A percentile compares a stretch with the other conserved stretches of the same genome.
phyloP scores from a whole-genome alignment of 2,113 vertebrate species.

The Ornithorhynchus anatinus region DNA sequence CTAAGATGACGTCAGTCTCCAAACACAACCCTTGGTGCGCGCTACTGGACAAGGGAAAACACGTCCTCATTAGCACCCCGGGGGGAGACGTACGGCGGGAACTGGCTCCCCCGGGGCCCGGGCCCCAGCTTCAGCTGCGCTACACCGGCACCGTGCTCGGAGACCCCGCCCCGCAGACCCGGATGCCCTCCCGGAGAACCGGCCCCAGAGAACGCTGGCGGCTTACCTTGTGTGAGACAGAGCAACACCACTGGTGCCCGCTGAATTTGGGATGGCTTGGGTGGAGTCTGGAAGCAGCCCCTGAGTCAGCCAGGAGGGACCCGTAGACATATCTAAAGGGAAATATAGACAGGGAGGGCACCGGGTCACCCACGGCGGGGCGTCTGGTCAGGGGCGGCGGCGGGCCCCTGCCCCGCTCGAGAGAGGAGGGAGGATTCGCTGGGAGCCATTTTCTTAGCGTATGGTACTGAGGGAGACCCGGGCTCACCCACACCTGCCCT shows the following conservation, averaged over 20 bases:
- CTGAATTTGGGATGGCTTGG: slow-evolving; percentile 61
- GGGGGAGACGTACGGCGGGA: accelerated
- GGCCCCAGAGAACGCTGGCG: neutral
- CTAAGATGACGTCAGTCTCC: slow-evolving; percentile 79
- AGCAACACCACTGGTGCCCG: slow-evolving; percentile 48
- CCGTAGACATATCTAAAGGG: slow-evolving; percentile 77
- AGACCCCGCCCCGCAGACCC: neutral
- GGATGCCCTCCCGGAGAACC: neutral
- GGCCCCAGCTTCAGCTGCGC: accelerated
- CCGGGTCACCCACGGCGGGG: no score
- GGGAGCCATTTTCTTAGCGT: no score
- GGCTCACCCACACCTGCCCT: no score
- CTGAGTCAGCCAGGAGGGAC: slow-evolving; percentile 75
- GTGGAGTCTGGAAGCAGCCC: slow-evolving; percentile 70
- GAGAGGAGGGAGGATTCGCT: no score
- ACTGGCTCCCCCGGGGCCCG: neutral
- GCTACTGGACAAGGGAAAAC: slow-evolving; percentile 62
- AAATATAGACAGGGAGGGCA: neutral
- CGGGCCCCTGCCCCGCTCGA: no score
- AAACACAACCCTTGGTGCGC: slow-evolving; percentile 70
- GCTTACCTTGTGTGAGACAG: slow-evolving; percentile 73
- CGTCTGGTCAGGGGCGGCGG: no score
- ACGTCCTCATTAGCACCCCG: slow-evolving; percentile 3
- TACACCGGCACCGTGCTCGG: no score
- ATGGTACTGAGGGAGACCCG: no score